These are phyloP conservation scores for Omphaloscelis lunosa DNA, from an alignment of 2,888 invertebrate genomes.

Conservation along the genomic window DNA sequence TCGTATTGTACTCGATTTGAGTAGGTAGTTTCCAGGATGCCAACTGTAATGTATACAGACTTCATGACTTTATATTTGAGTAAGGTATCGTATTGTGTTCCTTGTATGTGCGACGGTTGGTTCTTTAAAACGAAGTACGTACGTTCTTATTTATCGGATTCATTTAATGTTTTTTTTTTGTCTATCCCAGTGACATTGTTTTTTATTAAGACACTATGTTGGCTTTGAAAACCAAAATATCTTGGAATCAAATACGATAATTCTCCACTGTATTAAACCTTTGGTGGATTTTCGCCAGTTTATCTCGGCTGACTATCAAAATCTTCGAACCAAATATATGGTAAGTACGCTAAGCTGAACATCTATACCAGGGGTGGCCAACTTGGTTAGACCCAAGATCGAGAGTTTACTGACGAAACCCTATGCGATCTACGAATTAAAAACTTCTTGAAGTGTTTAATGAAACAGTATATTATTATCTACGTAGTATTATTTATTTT, in stretches of 20 bases:
- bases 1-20: constrained; percentile 41
- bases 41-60: constrained; percentile 20
- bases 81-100: constrained; percentile 18
- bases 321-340: not conserved
- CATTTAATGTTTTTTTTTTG: not conserved
- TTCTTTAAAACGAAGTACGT: not conserved
- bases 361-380: no score
- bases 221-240: not conserved
- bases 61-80: constrained; percentile 13
- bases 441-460: no score
- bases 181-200: no score
- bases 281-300: not conserved
- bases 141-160: not conserved
- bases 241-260: not conserved
- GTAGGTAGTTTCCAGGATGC: constrained; percentile 32
- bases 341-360: not conserved
- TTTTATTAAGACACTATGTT: not conserved
- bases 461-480: no score
- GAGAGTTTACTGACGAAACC: no score
- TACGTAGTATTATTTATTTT: no score
- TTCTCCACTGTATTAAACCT: not conserved
- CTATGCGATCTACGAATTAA: no score
- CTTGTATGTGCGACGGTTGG: not conserved
- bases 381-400: no score
- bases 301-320: no score